Evolutionary conservation across 2,113 vertebrate species (phyloP), one percentile per base, ranked within the genome.

Genomic region (Chaenogobius annularis): DNA sequence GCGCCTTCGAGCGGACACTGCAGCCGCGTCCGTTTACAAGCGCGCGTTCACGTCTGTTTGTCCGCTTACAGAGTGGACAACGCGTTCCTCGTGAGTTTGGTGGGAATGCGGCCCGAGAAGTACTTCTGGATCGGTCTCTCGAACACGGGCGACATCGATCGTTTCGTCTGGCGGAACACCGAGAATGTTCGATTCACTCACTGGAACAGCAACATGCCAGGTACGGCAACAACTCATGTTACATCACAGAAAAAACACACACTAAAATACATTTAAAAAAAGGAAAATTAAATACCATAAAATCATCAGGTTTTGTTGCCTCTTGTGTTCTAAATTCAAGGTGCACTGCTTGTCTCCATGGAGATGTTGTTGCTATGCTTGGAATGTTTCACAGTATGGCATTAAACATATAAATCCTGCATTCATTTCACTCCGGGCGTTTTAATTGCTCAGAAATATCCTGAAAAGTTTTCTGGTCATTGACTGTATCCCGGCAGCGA

Each of bases 121-220:
- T 86, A 96, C 77, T 98, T 98, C 75, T 99, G 97, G 97, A 94
- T 93, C 12, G 97, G 97, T 3, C 93, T 99, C 74, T 96, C 96
- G 5, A 96, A 97, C 76, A 56, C 85, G 62, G 91, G 89, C 61
- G 89, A 94, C 69, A 90, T 85, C 56, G 94, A 95, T 59, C 87
- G 80, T 0, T 99, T 96, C 83, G 92, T 85, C 52, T 98, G 97
- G 96, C 85, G 92, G 43, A 94, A 90, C 58, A 83, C 79, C 0
- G 81, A 93, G 55, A 22, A 61, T 0, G 94, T 97, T 62, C 87
- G 7, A 48, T 99, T 95, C 74, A 96, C 96, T 35, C 95, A 98
- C 89, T 99, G 96, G 94, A 96, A 96, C 68, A 37, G 79, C 52
- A 69, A 69, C 35, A 92, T 92, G 90, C 89, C 90, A 75, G 89